phyloP scores from a whole-genome alignment of 2,113 vertebrate species.

The Meleagris gallopavo region DNA sequence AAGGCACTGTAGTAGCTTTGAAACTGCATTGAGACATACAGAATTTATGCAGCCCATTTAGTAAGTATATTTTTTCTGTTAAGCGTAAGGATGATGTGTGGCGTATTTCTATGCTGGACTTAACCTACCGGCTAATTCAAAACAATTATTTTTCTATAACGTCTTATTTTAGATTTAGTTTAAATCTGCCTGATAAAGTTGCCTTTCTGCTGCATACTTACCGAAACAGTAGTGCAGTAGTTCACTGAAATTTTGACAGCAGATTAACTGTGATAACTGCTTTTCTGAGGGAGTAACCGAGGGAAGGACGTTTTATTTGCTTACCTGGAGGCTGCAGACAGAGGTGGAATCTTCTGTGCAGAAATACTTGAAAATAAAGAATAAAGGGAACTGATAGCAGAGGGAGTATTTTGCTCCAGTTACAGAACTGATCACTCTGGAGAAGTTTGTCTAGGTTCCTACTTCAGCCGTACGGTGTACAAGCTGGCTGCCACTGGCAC shows the following conservation, averaged over 20 bases:
- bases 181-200: neutral
- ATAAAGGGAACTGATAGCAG: neutral
- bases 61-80: neutral
- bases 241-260: neutral
- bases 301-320: neutral
- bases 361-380: neutral
- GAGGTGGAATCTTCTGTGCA: neutral
- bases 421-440: neutral
- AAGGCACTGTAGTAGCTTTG: neutral
- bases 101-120: neutral
- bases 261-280: neutral
- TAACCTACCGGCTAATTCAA: neutral
- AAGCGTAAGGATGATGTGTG: neutral
- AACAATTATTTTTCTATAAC: neutral
- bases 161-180: neutral
- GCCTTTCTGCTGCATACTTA: neutral
- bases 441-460: neutral
- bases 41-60: neutral
- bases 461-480: rapidly evolving
- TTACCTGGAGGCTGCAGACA: neutral
- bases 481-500: neutral
- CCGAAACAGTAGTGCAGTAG: neutral
- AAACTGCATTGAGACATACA: neutral
- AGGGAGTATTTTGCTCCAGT: neutral
- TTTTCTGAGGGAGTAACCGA: neutral